Evolutionary conservation across 2,888 invertebrate species (phyloP), one percentile per base, ranked within the genome.

Genomic region (Ypsolopha scabrella): DNA sequence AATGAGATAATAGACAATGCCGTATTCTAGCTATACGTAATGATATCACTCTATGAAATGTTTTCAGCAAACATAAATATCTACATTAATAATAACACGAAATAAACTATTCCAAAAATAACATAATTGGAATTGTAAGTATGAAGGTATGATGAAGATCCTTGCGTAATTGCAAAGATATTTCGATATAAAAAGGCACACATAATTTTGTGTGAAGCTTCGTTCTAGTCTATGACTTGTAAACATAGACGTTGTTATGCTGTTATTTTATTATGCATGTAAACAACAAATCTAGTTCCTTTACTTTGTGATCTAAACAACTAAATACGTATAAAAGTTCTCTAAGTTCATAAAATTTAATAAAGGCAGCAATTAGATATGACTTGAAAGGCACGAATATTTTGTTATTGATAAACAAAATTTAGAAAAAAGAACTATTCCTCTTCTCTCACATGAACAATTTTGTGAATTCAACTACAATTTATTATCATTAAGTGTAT

Each of bases 101-200:
- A 75, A 85, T 85, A 85, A 82, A 85, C 82, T 85, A 80, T 85
- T 81, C 71, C 71, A 85, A 80, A 72, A 64, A 68, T 72, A 85
- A 85, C 85, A 80, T 72, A 72, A 70, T 75, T 76, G 79, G 66
- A 72, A 67, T 67, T 56, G 60, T 62, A 64, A 56, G 56, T 61
- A 58, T 51, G 54, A 59, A 46, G 36, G 33, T 45, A 45, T 46
- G 6, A 24, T 4, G 24, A 4, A 24, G 24, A 24, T 24, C 24
- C 2, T 24, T 24, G 24, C 24, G 4, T 24, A 3, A 24, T 24
- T 3, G 24, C 24, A 24, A 24, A 24, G 24, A 24, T 24, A 24
- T 24, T 24, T 24, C 24, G 24, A 24, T 24, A 24, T 24, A 24
- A 24, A 24, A 24, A 24, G 24, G 24, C 24, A 24, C 24, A 24